Evolutionary conservation across 2,888 invertebrate species (phyloP).

Genomic region (Caenorhabditis drosophilae): DNA sequence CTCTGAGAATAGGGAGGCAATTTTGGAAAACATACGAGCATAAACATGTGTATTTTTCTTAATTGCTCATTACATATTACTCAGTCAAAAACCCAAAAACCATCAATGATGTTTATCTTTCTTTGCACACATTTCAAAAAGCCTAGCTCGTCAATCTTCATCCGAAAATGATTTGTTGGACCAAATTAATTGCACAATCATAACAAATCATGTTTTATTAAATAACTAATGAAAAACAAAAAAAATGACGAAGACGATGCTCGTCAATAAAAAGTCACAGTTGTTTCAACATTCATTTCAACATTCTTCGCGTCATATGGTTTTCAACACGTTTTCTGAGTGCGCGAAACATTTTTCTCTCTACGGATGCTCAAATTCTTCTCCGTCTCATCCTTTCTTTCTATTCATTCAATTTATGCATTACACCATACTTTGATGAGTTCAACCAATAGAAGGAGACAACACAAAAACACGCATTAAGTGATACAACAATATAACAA

Average conservation of each 20-base stretch:
- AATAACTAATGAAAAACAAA: constrained; percentile 6
- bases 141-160: no score
- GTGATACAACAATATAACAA: constrained; percentile 19
- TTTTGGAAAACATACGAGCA: constrained; percentile 15
- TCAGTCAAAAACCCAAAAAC: no score
- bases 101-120: no score
- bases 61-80: constrained; percentile 44
- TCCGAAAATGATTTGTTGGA: no score
- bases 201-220: neutral
- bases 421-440: constrained; percentile 38
- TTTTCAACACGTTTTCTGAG: no score
- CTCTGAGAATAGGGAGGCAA: constrained; percentile 24
- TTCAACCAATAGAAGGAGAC: constrained; percentile 6
- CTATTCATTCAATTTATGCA: constrained; percentile 35
- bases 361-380: no score
- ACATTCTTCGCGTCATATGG: constrained; percentile 28
- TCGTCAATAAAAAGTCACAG: no score
- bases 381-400: constrained; percentile 2
- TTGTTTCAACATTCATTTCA: constrained; percentile 3
- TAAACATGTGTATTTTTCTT: constrained; percentile 4
- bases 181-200: no score
- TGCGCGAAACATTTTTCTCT: no score
- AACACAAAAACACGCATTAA: constrained; percentile 31
- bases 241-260: constrained; percentile 18
- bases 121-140: no score